Base-by-base conservation (phyloP, 2,113 vertebrate genomes). In the Scomber japonicus region DNA sequence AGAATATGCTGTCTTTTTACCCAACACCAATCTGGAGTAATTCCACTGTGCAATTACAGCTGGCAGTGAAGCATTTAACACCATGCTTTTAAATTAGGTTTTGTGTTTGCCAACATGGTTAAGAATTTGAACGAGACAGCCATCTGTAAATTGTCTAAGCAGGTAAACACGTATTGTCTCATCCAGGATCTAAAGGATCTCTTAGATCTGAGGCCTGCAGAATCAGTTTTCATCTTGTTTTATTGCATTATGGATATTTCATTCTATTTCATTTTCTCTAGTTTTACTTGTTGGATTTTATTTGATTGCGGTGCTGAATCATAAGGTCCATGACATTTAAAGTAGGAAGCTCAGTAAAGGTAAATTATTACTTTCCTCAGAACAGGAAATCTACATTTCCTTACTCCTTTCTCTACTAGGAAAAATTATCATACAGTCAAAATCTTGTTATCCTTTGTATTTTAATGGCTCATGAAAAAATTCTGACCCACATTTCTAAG, bases 261-360 rank as follows among this genome's bases (percentile, higher is more conserved):
- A 40, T 9, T 40, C 35, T 40, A 40, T 40, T 40, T 40, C 6
- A 10, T 40, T 40, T 40, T 40, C 35, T 40, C 7, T 40, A 40
- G 35, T 40, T 40, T 40, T 40, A 40, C 9, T 40, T 2, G 35
- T 9, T 40, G 35, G 35, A 40, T 40, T 40, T 40, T 40, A 40
- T 40, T 40, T 40, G 35, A 40, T 40, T 40, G 35, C 8, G 35
- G 35, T 40, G 35, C 54, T 74, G 65, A 31, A 15, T 65, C 64
- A 81, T 75, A 31, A 75, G 65, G 75, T 51, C 46, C 51, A 59
- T 67, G 75, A 53, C 60, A 81, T 83, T 84, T 27, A 35, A 40
- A 40, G 35, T 73, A 70, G 49, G 31, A 69, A n/a, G 49, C 56
- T 79, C 69, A 21, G 30, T 11, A 60, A 66, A 73, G 69, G 19